A percentile compares a stretch with the other conserved stretches of the same genome.
phyloP scores from a whole-genome alignment of 2,888 invertebrate genomes.

The Amiota mariae region DNA sequence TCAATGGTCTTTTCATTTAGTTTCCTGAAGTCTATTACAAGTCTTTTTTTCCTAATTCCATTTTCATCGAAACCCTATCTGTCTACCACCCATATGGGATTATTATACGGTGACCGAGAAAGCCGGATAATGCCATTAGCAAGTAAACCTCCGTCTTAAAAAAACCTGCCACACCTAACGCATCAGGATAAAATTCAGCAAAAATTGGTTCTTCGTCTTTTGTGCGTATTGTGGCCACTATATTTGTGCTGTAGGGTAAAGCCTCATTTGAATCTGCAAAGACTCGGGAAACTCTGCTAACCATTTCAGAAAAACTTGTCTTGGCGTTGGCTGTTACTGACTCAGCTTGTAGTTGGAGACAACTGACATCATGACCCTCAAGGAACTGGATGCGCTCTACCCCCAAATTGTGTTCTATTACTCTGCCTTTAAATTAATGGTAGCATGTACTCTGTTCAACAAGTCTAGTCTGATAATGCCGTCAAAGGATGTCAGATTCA shows the following conservation, averaged over 20 bases:
- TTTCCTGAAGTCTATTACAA: background rate
- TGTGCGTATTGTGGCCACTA: background rate
- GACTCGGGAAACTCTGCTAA: too few relatives aligned
- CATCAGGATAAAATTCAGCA: background rate
- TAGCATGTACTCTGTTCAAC: conserved; percentile 33
- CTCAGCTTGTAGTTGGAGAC: too few relatives aligned
- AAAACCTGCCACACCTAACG: background rate
- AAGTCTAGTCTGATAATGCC: conserved; percentile 43
- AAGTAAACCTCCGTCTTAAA: background rate
- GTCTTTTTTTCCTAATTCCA: too few relatives aligned
- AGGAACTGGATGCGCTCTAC: conserved; percentile 19
- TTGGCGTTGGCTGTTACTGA: too few relatives aligned
- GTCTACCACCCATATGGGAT: background rate
- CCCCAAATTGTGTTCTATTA: conserved; percentile 30
- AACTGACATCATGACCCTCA: too few relatives aligned
- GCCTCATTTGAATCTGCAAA: too few relatives aligned
- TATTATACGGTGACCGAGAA: conserved; percentile 1
- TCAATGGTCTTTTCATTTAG: conserved; percentile 15
- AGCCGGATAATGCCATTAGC: background rate
- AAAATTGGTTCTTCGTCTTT: background rate
- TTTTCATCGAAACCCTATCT: too few relatives aligned
- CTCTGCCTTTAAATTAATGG: conserved; percentile 31
- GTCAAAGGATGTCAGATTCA: conserved; percentile 30
- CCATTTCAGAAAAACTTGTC: too few relatives aligned
- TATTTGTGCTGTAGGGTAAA: background rate